Evolutionary conservation across 1,140 invertebrate species (phyloP).

Genomic region (Neomicropteryx cornuta): DNA sequence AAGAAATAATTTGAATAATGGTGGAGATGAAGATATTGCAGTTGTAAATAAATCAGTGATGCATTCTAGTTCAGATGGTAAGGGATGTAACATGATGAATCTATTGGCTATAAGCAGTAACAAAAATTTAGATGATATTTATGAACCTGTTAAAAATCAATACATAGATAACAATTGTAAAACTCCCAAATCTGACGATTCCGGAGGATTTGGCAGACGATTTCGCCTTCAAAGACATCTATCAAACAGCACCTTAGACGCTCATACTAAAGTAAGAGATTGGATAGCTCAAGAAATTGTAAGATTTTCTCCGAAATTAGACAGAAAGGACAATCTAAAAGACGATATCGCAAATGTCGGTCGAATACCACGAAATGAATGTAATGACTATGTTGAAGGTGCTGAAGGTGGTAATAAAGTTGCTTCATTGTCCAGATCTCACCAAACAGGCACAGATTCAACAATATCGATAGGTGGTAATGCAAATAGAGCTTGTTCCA

Average conservation of each 20-base stretch:
- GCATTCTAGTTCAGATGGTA: constrained; percentile 5
- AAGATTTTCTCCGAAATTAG: constrained; percentile 53
- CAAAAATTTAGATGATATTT: constrained; percentile 40
- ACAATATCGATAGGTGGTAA: background rate
- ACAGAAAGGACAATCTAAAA: constrained; percentile 41
- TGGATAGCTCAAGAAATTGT: constrained; percentile 72
- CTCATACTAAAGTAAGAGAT: constrained; percentile 71
- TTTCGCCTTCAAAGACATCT: constrained; percentile 58
- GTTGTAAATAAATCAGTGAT: constrained; percentile 8
- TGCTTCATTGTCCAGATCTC: constrained; percentile 9
- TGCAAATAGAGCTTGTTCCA: background rate
- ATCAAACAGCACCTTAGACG: constrained; percentile 69
- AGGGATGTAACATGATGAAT: constrained; percentile 13
- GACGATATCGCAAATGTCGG: constrained; percentile 28
- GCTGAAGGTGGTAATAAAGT: constrained; percentile 23
- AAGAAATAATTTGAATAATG: constrained; percentile 21
- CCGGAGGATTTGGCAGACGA: constrained; percentile 40
- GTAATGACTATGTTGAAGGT: constrained; percentile 28
- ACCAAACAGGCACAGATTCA: constrained; percentile 16
- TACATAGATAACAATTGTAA: constrained; percentile 35
- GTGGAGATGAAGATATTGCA: constrained; percentile 13
- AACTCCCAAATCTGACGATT: constrained; percentile 48
- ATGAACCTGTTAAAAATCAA: constrained; percentile 41
- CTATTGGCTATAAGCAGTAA: constrained; percentile 20
- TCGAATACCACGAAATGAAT: constrained; percentile 25